These are phyloP conservation scores for Poecile atricapillus DNA, from an alignment of 2,113 vertebrate species.

Conservation along the genomic window DNA sequence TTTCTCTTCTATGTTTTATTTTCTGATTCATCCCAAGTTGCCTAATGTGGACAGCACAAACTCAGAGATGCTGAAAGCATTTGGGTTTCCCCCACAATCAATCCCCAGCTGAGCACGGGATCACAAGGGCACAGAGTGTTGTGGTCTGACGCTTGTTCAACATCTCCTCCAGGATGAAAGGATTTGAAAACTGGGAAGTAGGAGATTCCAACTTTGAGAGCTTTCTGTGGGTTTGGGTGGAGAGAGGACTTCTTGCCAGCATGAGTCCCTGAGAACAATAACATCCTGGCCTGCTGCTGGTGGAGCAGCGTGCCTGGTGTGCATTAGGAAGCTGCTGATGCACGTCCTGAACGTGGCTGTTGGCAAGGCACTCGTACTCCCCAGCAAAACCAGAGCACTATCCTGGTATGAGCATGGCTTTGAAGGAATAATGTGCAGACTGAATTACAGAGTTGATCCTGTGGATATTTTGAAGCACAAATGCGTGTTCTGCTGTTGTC, in stretches of 20 bases:
- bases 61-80: background rate
- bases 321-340: background rate
- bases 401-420: background rate
- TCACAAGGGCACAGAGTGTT: background rate
- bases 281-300: slow-evolving; percentile 32
- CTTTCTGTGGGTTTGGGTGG: background rate
- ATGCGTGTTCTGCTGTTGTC: background rate
- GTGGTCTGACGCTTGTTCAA: background rate
- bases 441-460: background rate
- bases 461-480: background rate
- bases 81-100: background rate
- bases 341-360: background rate
- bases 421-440: background rate
- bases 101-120: background rate
- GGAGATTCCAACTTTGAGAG: background rate
- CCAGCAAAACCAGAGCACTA: background rate
- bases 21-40: background rate
- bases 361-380: background rate
- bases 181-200: background rate
- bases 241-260: slow-evolving; percentile 9
- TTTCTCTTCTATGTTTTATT: background rate
- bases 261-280: slow-evolving; percentile 4
- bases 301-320: background rate
- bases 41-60: background rate
- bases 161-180: background rate